Base-by-base conservation (phyloP, 1,140 invertebrate species). In the Hyles euphorbiae region DNA sequence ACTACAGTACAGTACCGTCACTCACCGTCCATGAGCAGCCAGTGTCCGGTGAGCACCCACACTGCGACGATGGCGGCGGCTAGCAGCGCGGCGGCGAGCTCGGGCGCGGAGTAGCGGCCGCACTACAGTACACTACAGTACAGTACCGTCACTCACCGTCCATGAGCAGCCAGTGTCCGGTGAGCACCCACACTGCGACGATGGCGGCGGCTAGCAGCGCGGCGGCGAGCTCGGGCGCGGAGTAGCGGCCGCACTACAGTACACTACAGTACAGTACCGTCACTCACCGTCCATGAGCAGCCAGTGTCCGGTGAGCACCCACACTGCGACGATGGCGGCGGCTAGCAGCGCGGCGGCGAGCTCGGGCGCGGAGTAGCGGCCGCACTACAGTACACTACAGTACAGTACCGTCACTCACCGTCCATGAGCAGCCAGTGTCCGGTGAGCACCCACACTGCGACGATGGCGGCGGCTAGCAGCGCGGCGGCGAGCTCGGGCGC, bases 381-480 rank as follows among this genome's bases (percentile, higher is more conserved):
- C 97, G 89, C 96, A 95, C 63, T n/a, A n/a, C n/a, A n/a, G n/a
- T 22, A 22, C 22, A 22, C 5, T 8, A 5, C 2, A 48, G 12
- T n/a, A 5, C 12, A 2, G 5, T 0, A 5, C 4, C 9, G 10
- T 46, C 3, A 7, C 82, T 85, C 77, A 95, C 95, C 97, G 90
- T 99, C 98, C 98, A 99, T 99, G 36, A 99, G 92, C 61, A 99
- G 91, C 98, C 98, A 99, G 89, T 99, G 98, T 2, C 98, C 97
- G 54, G 98, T 99, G 46, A 99, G 90, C 62, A 98, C 96, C 97
- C 98, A 99, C 57, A 99, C 94, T 88, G 96, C 98, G 46, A 99
- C 98, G 81, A 99, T 97, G 77, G 94, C 94, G 58, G 98, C 94
- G 59, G 97, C 97, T 44, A 98, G 89, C 57, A 95, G 95, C 83